Base-by-base conservation (phyloP, 2,888 invertebrate species). In the Philopedon plagiatum region DNA sequence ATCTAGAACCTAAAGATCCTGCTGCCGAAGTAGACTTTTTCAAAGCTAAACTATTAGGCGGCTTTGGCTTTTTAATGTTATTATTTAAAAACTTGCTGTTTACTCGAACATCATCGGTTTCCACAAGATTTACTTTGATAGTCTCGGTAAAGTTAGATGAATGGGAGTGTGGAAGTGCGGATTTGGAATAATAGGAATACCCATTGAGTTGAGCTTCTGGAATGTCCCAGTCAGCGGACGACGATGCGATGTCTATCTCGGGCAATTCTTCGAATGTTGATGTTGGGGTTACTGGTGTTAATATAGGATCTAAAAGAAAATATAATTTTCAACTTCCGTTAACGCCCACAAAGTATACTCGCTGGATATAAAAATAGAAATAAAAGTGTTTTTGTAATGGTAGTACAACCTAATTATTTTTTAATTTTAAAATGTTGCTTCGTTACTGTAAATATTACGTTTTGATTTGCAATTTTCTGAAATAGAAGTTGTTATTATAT, bases 191-290 rank as follows among this genome's bases (percentile, higher is more conserved):
- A 37, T 56, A 60, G 62, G 66, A 66, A 41, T 73, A 73, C 71
- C 73, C 74, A 37, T 75, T 75, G 51, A 56, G 8, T 21, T 51
- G 57, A 9, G 51, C 56, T 19, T 76, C 76, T 8, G 77, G 78
- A 19, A 75, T 39, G 8, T 74, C 72, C 75, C 76, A 74, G 5
- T 73, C 72, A 5, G 62, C 7, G 9, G 57, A 18, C 26, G 15
- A 11, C 1, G 32, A n/a, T 18, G 60, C 69, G 7, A 70, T 46
- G 5, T 56, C 65, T 7, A 57, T 29, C n/a, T 58, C 51, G n/a
- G 57, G 26, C 3, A 37, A 23, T 32, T 51, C 34, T 9, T 46
- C 37, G n/a, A 15, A 44, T 13, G 15, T 34, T 2, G 39, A 4
- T n/a, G 21, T 15, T 21, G 66, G 46, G 32, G 69, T 49, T 32